phyloP scores from a whole-genome alignment of 2,113 vertebrate species.

The Aphyosemion australe region DNA sequence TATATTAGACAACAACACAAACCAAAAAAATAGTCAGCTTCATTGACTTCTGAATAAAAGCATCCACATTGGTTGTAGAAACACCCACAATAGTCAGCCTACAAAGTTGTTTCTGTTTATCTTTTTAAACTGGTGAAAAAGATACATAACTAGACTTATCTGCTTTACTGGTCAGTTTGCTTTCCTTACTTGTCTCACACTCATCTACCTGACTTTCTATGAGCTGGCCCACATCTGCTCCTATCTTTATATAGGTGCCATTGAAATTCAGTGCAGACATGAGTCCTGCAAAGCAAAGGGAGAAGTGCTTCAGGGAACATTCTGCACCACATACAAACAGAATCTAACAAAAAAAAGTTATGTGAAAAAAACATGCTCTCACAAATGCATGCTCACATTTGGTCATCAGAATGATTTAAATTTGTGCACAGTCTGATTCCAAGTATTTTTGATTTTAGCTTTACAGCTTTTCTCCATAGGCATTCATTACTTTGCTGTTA shows the following conservation, averaged over 20 bases:
- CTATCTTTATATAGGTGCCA: slow-evolving; percentile 69
- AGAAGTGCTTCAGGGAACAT: slow-evolving; percentile 63
- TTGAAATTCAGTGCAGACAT: slow-evolving; percentile 73
- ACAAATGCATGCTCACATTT: not conserved
- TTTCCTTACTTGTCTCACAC: slow-evolving; percentile 37
- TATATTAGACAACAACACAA: too few species aligned
- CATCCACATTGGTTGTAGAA: too few species aligned
- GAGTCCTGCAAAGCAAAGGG: slow-evolving; percentile 60
- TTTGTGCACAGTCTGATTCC: not conserved
- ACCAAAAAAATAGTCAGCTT: too few species aligned
- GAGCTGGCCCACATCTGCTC: slow-evolving; percentile 70
- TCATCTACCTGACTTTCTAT: slow-evolving; percentile 64
- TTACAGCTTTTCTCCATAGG: slow-evolving; percentile 19
- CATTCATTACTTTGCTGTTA: slow-evolving; percentile 45
- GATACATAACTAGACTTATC: slow-evolving; percentile 27
- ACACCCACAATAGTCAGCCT: too few species aligned
- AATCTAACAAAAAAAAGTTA: slow-evolving; percentile 7
- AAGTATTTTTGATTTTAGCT: slow-evolving; percentile 6
- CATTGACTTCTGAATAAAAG: not conserved
- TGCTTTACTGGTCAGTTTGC: slow-evolving; percentile 27
- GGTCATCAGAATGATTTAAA: not conserved
- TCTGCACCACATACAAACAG: slow-evolving; percentile 48
- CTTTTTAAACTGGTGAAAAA: slow-evolving; percentile 36
- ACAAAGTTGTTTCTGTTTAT: slow-evolving; percentile 4
- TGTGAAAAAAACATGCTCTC: not conserved